phyloP scores from a whole-genome alignment of 2,797 vertebrate genomes.

The Pyrocephalus nanus region DNA sequence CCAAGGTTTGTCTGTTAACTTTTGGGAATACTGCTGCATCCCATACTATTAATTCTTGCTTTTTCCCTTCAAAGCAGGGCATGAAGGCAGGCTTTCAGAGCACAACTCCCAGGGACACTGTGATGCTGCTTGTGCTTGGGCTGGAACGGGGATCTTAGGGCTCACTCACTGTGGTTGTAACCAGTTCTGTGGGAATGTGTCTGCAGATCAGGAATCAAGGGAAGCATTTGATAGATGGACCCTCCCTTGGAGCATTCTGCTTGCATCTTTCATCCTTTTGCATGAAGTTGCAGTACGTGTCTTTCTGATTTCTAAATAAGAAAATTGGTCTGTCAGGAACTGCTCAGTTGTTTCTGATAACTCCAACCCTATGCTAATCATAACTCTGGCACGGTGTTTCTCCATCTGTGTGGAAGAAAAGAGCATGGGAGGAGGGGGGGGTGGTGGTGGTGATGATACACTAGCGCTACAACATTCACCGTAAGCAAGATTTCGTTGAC shows the following conservation, averaged over 20 bases:
- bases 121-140: not conserved
- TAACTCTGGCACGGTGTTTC: not conserved
- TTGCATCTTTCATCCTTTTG: not conserved
- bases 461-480: not conserved
- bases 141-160: not conserved
- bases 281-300: not conserved
- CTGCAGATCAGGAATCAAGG: not conserved
- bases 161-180: not conserved
- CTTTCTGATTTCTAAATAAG: not conserved
- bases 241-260: not conserved
- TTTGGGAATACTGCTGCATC: not conserved
- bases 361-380: conserved; percentile 47
- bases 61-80: not conserved
- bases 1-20: not conserved
- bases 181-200: not conserved
- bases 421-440: not conserved
- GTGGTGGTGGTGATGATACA: fast-evolving
- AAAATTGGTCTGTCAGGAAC: conserved; percentile 23
- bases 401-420: conserved; percentile 28
- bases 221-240: not conserved
- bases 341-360: conserved; percentile 47
- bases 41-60: not conserved
- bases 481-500: not conserved
- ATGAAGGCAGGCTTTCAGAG: not conserved
- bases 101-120: not conserved